Conservation (phyloP, 2,797 vertebrate genomes). For the Chromis chromis region DNA sequence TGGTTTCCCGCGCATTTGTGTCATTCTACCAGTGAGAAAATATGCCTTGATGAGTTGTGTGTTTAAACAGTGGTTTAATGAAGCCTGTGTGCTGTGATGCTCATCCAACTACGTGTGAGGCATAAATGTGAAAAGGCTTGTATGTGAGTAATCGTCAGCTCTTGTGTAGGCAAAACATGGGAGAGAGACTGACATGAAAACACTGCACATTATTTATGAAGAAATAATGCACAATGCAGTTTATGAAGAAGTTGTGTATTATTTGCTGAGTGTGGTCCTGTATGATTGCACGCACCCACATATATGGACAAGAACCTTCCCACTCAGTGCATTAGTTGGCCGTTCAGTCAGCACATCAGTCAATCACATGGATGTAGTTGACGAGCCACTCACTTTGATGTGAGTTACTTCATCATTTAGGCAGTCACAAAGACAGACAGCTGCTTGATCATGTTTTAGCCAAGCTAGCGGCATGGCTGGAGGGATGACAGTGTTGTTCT, state of each 20-base stretch:
- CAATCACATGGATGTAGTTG: conserved; percentile 20
- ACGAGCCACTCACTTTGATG: conserved; percentile 29
- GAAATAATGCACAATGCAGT: conserved; percentile 1
- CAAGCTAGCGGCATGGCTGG: conserved; percentile 1
- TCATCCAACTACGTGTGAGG: background rate
- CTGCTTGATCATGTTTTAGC: conserved; percentile 19
- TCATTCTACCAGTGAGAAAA: conserved; percentile 7
- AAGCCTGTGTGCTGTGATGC: background rate
- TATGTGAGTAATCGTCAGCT: conserved; percentile 27
- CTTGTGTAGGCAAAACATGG: conserved; percentile 31
- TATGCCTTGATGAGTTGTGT: conserved; percentile 17
- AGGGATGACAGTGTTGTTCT: background rate
- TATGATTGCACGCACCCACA: conserved; percentile 8
- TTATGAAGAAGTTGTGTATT: conserved; percentile 19
- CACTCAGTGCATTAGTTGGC: conserved; percentile 25
- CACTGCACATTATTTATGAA: conserved; percentile 47
- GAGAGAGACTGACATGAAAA: conserved; percentile 38
- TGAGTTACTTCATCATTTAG: conserved; percentile 25
- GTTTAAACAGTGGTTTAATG: conserved; percentile 22
- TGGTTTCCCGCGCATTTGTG: conserved; percentile 15
- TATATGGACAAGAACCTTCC: conserved; percentile 10
- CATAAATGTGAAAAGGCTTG: conserved; percentile 9
- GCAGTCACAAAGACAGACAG: conserved; percentile 13
- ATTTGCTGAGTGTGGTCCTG: background rate
- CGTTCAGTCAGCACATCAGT: conserved; percentile 15